A percentile compares a stretch with the other conserved stretches of the same genome.
Evolutionary conservation across 2,113 vertebrate genomes (phyloP).

Genomic region (Arizona elegans): DNA sequence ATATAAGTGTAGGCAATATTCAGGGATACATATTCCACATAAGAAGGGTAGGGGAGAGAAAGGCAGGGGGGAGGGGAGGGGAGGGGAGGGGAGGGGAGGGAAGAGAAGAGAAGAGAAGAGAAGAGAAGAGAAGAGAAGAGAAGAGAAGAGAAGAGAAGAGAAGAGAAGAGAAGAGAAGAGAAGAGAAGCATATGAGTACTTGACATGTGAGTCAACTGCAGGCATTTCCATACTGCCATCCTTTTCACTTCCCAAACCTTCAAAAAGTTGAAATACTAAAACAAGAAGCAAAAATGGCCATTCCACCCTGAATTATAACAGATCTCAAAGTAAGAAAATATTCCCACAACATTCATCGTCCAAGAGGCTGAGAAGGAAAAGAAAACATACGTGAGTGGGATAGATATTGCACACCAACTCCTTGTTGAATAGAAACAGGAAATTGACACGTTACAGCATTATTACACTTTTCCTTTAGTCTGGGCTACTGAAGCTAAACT

Average conservation of each 20-base stretch:
- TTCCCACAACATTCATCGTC: background rate
- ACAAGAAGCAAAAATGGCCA: background rate
- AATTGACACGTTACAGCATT: background rate
- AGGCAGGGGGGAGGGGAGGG: no score
- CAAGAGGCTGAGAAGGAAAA: background rate
- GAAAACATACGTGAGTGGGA: background rate
- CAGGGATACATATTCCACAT: background rate
- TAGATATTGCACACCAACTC: background rate
- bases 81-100: accelerated
- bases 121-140: no score
- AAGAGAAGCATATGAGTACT: no score
- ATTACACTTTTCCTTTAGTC: background rate
- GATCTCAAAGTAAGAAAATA: background rate
- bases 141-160: no score
- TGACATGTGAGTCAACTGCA: no score
- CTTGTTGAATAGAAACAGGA: background rate
- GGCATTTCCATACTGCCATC: background rate
- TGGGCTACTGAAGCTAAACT: background rate
- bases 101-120: no score
- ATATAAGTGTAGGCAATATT: background rate
- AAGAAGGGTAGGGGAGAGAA: no score
- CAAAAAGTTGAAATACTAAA: background rate
- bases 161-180: no score
- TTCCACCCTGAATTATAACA: background rate
- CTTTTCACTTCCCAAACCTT: background rate